Base-by-base conservation (phyloP, 2,113 vertebrate species). In the Brachypteracias leptosomus region DNA sequence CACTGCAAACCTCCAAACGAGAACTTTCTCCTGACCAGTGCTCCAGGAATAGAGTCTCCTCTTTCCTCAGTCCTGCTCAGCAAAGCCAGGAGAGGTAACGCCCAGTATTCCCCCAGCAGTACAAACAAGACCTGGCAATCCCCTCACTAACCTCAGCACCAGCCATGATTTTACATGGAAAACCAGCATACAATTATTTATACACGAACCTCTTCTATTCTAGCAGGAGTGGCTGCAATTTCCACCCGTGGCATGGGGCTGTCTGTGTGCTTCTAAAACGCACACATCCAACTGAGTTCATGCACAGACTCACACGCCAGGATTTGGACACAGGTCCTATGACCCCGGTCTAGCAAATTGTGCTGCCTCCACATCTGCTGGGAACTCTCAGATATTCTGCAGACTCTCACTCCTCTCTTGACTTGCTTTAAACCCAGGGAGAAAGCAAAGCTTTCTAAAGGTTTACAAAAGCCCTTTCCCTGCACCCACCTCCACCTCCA, bases 401-500 rank as follows among this genome's bases (percentile, higher is more conserved):
- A 61, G 25, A 10, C 6, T 38, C 63, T 47, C 1, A 0, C 35
- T 81, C 25, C 28, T 74, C 84, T 71, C 55, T 71, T 38, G 47
- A 1, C 9, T 49, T 49, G 35, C 33, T 93, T 46, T 57, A 72
- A 95, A 78, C 28, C n/a, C 36, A 18, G 31, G 15, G 21, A 90
- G 28, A 62, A 86, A 67, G 26, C 10, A 83, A 88, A 77, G 33
- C 36, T 82, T 78, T 36, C 40, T 20, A 25, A 44, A 82, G 85
- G 29, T 65, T 84, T 89, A 12, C 54, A 80, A 52, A 61, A 85
- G 16, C 21, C 31, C 9, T 33, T 66, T 38, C 47, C 25, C 29
- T 87, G 72, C 74, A 93, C 68, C 59, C 62, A 91, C 82, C 83
- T 88, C 85, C 85, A 89, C 61, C 78, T 85, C 72, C 65, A 88